Conservation (phyloP, 2,888 invertebrate genomes). For the Eulithis testata region DNA sequence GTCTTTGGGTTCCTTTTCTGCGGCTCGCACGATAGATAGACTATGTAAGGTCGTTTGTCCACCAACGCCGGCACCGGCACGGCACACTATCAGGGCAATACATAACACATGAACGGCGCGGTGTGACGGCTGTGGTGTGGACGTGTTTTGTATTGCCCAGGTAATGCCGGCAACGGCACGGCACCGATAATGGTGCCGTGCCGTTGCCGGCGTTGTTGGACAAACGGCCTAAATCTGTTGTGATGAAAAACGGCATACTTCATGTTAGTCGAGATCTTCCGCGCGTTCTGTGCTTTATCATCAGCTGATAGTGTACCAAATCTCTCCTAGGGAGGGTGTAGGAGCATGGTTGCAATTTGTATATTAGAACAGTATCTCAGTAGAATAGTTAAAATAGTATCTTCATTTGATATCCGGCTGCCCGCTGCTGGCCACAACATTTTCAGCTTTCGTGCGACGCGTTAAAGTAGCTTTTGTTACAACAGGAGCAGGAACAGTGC, state of each 20-base stretch:
- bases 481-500: slow-evolving; percentile 73
- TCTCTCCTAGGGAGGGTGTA: slow-evolving; percentile 6
- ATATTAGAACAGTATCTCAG: not conserved
- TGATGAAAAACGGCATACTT: not conserved
- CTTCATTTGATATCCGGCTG: not conserved
- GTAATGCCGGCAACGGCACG: too few species aligned
- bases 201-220: too few species aligned
- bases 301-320: slow-evolving; percentile 4
- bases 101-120: too few species aligned
- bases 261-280: slow-evolving; percentile 6
- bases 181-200: too few species aligned
- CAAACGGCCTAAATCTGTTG: slow-evolving; percentile 3
- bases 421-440: slow-evolving; percentile 1
- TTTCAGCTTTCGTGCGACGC: not conserved
- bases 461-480: slow-evolving; percentile 8
- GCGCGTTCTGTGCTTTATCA: slow-evolving; percentile 14
- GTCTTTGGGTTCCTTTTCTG: too few species aligned
- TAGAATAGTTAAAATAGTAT: too few species aligned
- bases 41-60: too few species aligned
- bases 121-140: too few species aligned
- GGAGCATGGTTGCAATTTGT: not conserved
- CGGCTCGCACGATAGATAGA: too few species aligned
- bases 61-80: too few species aligned
- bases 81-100: too few species aligned
- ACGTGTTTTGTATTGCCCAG: too few species aligned